Base-by-base conservation (phyloP, 1,140 invertebrate genomes). In the Reticulitermes speratus region DNA sequence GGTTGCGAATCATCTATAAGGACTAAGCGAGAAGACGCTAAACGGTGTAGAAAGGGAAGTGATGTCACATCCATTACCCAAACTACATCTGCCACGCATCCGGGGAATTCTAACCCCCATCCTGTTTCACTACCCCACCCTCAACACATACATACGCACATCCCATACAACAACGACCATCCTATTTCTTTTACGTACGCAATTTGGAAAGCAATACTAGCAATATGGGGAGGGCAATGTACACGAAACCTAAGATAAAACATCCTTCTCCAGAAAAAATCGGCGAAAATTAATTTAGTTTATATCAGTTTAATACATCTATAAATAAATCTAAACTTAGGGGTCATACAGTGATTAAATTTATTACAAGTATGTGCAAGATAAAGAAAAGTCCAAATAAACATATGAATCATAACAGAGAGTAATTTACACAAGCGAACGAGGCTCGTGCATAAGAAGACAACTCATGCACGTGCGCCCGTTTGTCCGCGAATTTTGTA, bases 31-130 rank as follows among this genome's bases (percentile, higher is more conserved):
- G 65, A 75, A 75, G 65, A 75, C n/a, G 65, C 65, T 75, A 75
- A 30, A 75, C 65, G 65, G 65, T 25, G 65, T 75, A 75, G 65
- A 75, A 30, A 30, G 65, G 65, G 65, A 75, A 30, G 65, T 75
- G 65, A 75, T 30, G 65, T 75, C 65, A 75, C 65, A 75, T 75
- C 65, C 65, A 75, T 75, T 75, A 75, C 65, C 65, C 25, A 75
- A 75, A 75, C 65, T 75, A 75, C 65, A 75, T 75, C 65, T 75
- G 30, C 65, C 65, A 75, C 65, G 65, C 25, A 75, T 75, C 65
- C 25, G 25, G 65, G 14, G 65, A 75, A 75, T 75, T 75, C 65
- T 75, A 65, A 16, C 14, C 16, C 65, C 65, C 65, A 14, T 75
- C 65, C n/a, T 75, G n/a, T 30, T 16, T 75, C 65, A 30, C 14